Evolutionary conservation across 2,888 invertebrate species (phyloP).

Genomic region (Formica aserva): DNA sequence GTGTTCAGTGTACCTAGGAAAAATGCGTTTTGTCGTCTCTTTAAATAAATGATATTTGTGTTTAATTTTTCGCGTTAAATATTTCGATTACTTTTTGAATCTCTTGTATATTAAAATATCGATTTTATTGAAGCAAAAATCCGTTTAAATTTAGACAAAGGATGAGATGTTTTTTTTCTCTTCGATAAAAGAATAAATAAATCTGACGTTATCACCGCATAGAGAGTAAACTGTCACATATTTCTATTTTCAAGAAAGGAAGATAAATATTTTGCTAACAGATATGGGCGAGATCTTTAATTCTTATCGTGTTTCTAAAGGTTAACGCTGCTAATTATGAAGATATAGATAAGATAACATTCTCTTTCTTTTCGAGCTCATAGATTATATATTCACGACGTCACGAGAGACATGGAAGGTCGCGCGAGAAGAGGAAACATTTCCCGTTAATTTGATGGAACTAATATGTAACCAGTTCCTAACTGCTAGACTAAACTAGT

Average conservation of each 20-base stretch:
- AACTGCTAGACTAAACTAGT: background rate
- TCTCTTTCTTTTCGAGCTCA: slow-evolving; percentile 37
- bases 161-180: background rate
- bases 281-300: background rate
- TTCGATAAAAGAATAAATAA: slow-evolving; percentile 15
- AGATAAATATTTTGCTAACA: background rate
- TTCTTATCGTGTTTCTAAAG: background rate
- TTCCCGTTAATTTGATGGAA: slow-evolving; percentile 31
- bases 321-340: background rate
- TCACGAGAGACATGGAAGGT: background rate
- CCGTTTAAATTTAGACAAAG: background rate
- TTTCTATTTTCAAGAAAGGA: background rate
- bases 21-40: background rate
- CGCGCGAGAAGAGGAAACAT: background rate
- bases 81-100: background rate
- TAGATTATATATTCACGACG: slow-evolving; percentile 27
- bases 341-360: slow-evolving; percentile 58
- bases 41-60: background rate
- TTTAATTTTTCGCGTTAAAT: background rate
- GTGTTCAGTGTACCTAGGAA: background rate
- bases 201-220: background rate
- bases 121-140: background rate
- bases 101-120: background rate
- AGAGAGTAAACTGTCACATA: background rate
- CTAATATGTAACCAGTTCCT: slow-evolving; percentile 20